Conservation (phyloP, 2,797 vertebrate genomes). For the Hylomyscus alleni region DNA sequence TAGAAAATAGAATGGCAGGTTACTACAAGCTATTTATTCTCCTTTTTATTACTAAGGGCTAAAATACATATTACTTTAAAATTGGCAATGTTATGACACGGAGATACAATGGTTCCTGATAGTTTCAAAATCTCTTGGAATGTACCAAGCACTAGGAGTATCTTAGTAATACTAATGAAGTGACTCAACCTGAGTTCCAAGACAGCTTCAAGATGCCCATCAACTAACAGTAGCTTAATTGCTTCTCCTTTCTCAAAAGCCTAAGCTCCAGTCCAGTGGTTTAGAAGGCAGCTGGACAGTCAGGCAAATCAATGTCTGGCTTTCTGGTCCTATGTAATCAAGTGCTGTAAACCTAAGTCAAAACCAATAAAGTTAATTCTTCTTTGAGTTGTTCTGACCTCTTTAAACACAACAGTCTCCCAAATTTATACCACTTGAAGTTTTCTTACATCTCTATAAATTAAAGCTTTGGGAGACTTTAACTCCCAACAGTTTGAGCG, state of each 20-base stretch:
- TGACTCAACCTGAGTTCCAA: neutral
- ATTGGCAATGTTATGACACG: neutral
- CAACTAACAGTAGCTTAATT: neutral
- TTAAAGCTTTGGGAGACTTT: neutral
- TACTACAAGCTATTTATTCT: neutral
- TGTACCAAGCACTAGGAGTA: neutral
- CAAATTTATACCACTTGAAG: neutral
- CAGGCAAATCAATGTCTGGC: conserved; percentile 35
- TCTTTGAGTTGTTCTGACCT: neutral
- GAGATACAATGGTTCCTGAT: neutral
- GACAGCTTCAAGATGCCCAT: neutral
- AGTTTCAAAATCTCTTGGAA: neutral
- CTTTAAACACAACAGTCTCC: neutral
- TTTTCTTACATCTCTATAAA: conserved; percentile 29
- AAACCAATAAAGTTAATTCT: conserved; percentile 36
- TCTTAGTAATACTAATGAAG: neutral
- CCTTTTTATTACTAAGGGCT: neutral
- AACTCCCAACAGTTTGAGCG: neutral
- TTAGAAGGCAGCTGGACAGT: conserved; percentile 37
- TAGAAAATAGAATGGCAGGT: neutral
- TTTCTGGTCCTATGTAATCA: conserved; percentile 24
- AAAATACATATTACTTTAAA: neutral
- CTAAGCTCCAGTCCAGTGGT: neutral
- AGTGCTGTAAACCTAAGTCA: conserved; percentile 52
- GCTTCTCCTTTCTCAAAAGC: neutral